Conservation (phyloP, 2,113 vertebrate species). For the Oncorhynchus gorbuscha region DNA sequence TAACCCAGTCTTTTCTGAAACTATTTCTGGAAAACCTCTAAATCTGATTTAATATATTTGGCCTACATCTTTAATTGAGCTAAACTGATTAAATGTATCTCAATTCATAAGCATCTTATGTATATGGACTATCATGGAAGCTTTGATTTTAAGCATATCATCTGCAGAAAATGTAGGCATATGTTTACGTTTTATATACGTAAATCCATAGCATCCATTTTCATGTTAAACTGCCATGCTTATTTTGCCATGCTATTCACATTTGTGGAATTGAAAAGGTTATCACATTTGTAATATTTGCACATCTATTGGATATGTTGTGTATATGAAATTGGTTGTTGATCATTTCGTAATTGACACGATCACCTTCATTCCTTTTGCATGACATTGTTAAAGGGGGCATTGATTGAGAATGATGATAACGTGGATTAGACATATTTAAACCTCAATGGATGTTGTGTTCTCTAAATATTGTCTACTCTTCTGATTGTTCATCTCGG, state of each 20-base stretch:
- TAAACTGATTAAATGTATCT: not conserved
- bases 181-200: slow-evolving; percentile 51
- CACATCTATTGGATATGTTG: not conserved
- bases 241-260: slow-evolving; percentile 52
- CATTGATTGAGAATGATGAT: not conserved
- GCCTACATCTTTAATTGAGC: not conserved
- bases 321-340: not conserved
- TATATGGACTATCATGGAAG: not conserved
- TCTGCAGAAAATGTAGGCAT: slow-evolving; percentile 54
- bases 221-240: slow-evolving; percentile 65
- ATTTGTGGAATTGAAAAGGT: not conserved
- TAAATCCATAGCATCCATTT: slow-evolving; percentile 65
- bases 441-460: not conserved
- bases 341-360: not conserved
- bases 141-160: not conserved
- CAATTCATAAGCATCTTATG: not conserved
- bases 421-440: not conserved
- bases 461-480: not conserved
- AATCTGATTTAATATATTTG: not conserved
- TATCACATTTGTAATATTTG: not conserved
- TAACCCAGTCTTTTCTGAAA: not conserved
- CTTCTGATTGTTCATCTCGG: not conserved
- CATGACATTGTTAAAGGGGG: not conserved
- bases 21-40: not conserved
- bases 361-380: not conserved